These are phyloP conservation scores for Phalacrocorax carbo DNA, from an alignment of 2,113 vertebrate species.

Conservation along the genomic window DNA sequence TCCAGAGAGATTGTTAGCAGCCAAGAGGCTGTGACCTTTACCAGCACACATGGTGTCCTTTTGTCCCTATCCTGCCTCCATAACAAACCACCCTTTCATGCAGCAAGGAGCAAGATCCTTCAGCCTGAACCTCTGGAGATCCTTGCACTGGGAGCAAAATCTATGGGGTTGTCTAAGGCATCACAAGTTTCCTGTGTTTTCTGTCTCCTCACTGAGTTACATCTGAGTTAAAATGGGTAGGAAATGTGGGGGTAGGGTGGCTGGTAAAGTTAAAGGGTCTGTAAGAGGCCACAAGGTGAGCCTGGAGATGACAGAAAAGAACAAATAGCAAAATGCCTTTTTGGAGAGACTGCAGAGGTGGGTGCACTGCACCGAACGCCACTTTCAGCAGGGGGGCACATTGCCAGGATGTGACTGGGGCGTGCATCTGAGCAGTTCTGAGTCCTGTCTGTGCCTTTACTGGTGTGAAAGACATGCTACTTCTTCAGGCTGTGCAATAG, in stretches of 20 bases:
- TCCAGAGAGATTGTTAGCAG: neutral
- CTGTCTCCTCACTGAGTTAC: neutral
- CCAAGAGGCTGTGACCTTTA: neutral
- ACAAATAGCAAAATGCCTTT: neutral
- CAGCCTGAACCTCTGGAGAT: neutral
- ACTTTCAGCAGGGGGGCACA: neutral
- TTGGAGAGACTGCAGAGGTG: neutral
- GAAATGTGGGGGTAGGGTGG: neutral
- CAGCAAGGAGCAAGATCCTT: neutral
- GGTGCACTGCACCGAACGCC: rapidly evolving
- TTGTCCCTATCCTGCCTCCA: neutral
- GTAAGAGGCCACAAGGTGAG: neutral
- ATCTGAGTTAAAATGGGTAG: neutral
- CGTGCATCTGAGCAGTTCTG: neutral
- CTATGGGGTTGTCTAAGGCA: neutral
- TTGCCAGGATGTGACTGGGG: neutral
- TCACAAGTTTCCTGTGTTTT: neutral
- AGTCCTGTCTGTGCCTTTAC: neutral
- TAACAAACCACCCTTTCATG: neutral
- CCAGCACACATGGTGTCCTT: rapidly evolving
- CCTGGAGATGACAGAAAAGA: rapidly evolving
- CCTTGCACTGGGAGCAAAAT: neutral
- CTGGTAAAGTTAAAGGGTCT: neutral
- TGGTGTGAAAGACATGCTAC: neutral
- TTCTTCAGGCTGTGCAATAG: neutral